These are phyloP conservation scores for Anser brachyrhynchus DNA, from an alignment of 2,113 vertebrate species.

Conservation along the genomic window DNA sequence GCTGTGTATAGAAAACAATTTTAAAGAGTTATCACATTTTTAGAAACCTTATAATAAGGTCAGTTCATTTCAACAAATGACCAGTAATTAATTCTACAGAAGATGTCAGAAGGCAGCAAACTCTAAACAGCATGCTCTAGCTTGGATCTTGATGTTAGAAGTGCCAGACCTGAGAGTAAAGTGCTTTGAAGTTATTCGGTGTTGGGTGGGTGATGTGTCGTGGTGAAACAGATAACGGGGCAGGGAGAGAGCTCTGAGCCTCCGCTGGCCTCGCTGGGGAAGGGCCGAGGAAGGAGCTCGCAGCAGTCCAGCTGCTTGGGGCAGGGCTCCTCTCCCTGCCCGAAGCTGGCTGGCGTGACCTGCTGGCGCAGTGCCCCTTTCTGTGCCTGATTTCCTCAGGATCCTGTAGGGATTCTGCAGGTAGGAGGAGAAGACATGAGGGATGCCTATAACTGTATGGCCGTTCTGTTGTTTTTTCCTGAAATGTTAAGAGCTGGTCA, in stretches of 20 bases:
- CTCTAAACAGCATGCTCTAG: not conserved
- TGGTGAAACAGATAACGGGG: not conserved
- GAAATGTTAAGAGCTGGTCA: not conserved
- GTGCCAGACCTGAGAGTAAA: accelerated
- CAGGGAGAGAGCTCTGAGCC: not conserved
- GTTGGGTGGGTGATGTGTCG: not conserved
- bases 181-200: not conserved
- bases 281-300: not conserved
- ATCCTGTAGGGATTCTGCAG: not conserved
- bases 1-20: not conserved
- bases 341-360: no score
- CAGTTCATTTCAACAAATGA: slow-evolving; percentile 2
- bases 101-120: not conserved
- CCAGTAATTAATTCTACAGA: not conserved
- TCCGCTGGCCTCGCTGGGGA: accelerated
- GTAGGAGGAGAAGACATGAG: not conserved
- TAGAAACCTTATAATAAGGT: not conserved
- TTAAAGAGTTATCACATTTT: not conserved
- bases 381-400: not conserved
- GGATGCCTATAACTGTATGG: accelerated
- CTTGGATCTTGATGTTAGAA: not conserved
- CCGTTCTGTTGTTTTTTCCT: not conserved
- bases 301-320: accelerated
- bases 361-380: not conserved
- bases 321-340: accelerated